phyloP scores from a whole-genome alignment of 2,113 vertebrate genomes.

The Uria aalge region DNA sequence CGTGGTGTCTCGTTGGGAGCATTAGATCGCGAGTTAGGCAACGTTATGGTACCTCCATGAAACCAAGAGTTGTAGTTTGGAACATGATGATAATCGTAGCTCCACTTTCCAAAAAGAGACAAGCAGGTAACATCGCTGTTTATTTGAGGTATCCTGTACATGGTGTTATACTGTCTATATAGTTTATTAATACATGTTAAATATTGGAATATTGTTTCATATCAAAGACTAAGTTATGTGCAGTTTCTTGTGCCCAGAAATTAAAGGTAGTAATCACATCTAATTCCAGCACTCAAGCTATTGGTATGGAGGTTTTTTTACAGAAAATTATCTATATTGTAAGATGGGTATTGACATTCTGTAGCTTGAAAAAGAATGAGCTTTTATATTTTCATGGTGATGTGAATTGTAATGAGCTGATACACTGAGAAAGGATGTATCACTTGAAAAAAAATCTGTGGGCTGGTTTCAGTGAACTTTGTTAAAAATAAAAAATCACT shows the following conservation, averaged over 20 bases:
- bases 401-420: not conserved
- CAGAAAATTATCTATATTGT: slow-evolving; percentile 10
- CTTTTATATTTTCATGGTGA: not conserved
- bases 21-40: not conserved
- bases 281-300: slow-evolving; percentile 43
- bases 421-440: not conserved
- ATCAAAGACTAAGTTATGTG: slow-evolving; percentile 34
- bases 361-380: not conserved
- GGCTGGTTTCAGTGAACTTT: not conserved
- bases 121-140: not conserved
- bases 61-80: not conserved
- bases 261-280: slow-evolving; percentile 33
- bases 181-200: not conserved
- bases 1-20: not conserved
- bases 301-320: not conserved
- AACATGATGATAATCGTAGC: not conserved
- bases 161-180: not conserved
- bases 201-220: not conserved
- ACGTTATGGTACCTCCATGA: not conserved
- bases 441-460: not conserved
- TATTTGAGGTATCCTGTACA: not conserved
- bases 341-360: slow-evolving; percentile 8
- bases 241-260: not conserved
- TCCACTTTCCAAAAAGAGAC: not conserved
- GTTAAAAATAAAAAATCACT: not conserved